Conservation (phyloP, 2,888 invertebrate genomes). For the Chironomus riparius region DNA sequence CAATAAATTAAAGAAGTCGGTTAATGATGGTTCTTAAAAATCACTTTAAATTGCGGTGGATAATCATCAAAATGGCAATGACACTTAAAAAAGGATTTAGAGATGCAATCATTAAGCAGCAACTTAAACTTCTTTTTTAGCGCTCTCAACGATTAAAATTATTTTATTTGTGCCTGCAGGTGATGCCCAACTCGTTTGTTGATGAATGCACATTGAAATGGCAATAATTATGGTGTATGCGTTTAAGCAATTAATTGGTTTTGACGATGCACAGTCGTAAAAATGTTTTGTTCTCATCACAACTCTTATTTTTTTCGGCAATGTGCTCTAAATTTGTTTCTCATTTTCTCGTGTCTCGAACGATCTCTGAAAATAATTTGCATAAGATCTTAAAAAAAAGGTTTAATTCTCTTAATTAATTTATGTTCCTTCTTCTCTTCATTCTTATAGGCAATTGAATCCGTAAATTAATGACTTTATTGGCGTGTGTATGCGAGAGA, state of each 20-base stretch:
- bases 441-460: background rate
- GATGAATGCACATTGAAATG: background rate
- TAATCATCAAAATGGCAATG: constrained; percentile 12
- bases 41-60: constrained; percentile 8
- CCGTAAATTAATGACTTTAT: background rate
- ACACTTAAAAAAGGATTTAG: constrained; percentile 6
- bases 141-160: background rate
- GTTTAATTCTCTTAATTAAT: constrained; percentile 3
- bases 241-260: constrained; percentile 2
- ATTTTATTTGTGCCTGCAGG: background rate
- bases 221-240: background rate
- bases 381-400: background rate
- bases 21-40: constrained; percentile 1
- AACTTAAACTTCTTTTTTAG: background rate
- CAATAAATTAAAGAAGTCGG: too few species aligned
- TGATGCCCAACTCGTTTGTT: background rate
- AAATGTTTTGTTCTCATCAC: background rate
- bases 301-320: too few species aligned
- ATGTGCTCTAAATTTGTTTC: background rate
- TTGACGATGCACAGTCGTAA: background rate
- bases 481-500: background rate
- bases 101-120: constrained; percentile 10
- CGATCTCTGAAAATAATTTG: background rate
- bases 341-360: background rate
- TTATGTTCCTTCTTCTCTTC: background rate